A percentile compares a stretch with the other conserved stretches of the same genome.
Evolutionary conservation across 1,140 invertebrate genomes (phyloP).

Genomic region (Platorchestia sp.): DNA sequence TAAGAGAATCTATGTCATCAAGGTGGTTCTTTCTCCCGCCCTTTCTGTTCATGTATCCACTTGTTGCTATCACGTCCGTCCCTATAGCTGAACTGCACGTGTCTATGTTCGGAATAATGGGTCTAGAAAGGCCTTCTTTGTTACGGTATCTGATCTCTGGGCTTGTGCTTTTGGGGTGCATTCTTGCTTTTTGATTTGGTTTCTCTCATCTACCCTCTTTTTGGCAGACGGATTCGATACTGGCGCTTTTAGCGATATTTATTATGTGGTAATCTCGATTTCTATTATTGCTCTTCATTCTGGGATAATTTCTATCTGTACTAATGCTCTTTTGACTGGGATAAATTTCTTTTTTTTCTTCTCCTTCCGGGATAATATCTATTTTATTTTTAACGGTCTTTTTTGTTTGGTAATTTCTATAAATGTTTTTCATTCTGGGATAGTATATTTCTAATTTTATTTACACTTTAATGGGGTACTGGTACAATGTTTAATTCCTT

Average conservation of each 20-base stretch:
- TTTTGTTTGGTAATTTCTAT: neutral
- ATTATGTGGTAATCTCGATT: neutral
- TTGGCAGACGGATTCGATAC: neutral
- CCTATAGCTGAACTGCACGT: neutral
- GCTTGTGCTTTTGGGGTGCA: neutral
- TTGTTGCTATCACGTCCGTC: neutral
- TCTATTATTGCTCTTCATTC: neutral
- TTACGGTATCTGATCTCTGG: neutral
- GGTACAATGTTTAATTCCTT: neutral
- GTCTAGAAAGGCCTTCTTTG: neutral
- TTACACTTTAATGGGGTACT: neutral
- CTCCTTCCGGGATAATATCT: too few species aligned
- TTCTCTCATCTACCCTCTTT: neutral
- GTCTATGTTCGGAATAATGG: neutral
- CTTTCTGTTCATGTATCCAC: neutral
- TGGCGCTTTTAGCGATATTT: neutral
- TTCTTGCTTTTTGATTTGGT: neutral
- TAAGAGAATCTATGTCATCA: conserved; percentile 61
- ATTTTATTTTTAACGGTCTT: neutral
- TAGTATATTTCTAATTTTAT: neutral
- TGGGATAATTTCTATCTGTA: neutral
- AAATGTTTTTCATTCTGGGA: neutral
- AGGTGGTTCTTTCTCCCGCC: conserved; percentile 48
- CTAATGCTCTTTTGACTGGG: too few species aligned
- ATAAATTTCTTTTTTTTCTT: too few species aligned